Percentiles rank a stretch among this genome's conserved stretches.
Conservation (phyloP, 2,888 invertebrate species). For the Corbicula japonica region DNA sequence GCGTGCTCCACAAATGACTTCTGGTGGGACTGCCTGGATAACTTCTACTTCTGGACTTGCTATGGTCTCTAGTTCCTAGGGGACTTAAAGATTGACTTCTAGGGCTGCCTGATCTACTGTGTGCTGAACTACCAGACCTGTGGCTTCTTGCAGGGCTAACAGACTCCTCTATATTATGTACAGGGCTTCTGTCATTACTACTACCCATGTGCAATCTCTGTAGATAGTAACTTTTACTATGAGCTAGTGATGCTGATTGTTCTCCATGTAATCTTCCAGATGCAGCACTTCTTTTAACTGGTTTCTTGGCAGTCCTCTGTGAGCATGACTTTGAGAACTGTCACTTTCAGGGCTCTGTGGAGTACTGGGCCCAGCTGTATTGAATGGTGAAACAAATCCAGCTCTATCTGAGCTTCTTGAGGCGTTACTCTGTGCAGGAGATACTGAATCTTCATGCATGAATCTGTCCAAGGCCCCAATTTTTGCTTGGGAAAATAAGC, state of each 20-base stretch:
- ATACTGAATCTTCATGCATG: no score
- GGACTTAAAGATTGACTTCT: conserved; percentile 55
- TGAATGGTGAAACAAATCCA: no score
- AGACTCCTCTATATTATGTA: conserved; percentile 52
- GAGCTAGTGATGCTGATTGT: conserved; percentile 37
- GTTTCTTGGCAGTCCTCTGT: no score
- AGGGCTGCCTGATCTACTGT: no score
- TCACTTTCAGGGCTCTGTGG: no score
- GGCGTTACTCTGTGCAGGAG: no score
- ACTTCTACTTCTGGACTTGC: conserved; percentile 57
- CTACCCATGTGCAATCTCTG: conserved; percentile 21
- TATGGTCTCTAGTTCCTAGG: conserved; percentile 46
- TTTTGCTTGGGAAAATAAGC: conserved; percentile 36
- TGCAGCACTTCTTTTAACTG: conserved; percentile 1
- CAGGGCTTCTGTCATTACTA: conserved; percentile 51
- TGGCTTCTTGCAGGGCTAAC: conserved; percentile 60
- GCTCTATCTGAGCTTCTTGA: no score
- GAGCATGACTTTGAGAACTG: no score
- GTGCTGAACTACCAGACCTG: no score
- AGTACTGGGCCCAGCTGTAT: no score
- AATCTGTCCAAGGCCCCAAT: no score
- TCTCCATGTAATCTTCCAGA: conserved; percentile 31
- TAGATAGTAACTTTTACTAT: conserved; percentile 12
- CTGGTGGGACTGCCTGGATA: conserved; percentile 62
- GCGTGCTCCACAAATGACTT: conserved; percentile 48